Base-by-base conservation (phyloP, 1,140 invertebrate species). In the Gryllus bimaculatus region DNA sequence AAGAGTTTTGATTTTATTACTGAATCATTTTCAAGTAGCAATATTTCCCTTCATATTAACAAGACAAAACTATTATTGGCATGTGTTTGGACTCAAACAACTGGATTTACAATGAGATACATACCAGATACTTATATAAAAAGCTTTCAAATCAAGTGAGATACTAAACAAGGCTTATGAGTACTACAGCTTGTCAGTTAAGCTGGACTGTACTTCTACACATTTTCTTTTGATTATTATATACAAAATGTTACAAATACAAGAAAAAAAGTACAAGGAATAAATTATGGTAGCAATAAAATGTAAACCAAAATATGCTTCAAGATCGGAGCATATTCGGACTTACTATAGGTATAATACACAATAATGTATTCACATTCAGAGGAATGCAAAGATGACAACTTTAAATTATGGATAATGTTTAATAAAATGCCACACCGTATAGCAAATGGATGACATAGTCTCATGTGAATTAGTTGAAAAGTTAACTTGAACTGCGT, bases 251-350 rank as follows among this genome's bases (percentile, higher is more conserved):
- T 66, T 66, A 66, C 54, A 66, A 66, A 66, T 66, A 66, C 18
- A 18, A 10, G 54, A 66, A 66, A 66, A 18, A 66, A 13, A 66
- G 18, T 66, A 66, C 54, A 66, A 10, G 10, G 54, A 66, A 66
- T 66, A 66, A 66, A 66, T 66, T 66, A 66, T 66, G 54, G 54
- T 66, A 66, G 54, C 54, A 66, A 66, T 66, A 66, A 66, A 66
- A 66, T 18, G 18, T 66, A 18, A 66, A 66, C 54, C 54, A 66
- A 13, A 66, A 66, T 66, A 66, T 66, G 54, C 54, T 13, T 13
- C 54, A 66, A 39, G 10, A 13, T 66, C 10, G 54, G 18, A 66
- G 54, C 54, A 66, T 66, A 66, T 66, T 66, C 2, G 54, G 54
- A 1, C 10, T 66, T 66, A 66, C 54, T 13, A 18, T 18, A 66